phyloP scores from a whole-genome alignment of 1,140 invertebrate genomes.

The roundworm (Caenorhabditis elegans) region DNA sequence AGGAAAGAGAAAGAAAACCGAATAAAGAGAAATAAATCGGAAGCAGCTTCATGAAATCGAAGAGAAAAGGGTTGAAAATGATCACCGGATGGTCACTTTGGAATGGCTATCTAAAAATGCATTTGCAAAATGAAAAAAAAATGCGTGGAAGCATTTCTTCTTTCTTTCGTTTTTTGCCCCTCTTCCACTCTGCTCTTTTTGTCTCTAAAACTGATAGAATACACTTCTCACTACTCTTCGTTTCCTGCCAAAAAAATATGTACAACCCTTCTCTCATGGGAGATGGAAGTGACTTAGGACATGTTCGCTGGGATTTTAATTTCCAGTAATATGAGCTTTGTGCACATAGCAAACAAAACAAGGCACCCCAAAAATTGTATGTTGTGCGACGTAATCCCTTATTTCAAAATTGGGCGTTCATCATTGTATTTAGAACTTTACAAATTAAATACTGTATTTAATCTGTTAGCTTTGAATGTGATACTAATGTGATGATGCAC shows the following conservation, averaged over 20 bases:
- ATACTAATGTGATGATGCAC: too few species aligned
- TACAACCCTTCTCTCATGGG: background rate
- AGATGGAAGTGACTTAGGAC: constrained; percentile 20
- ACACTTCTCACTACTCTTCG: background rate
- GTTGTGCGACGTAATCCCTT: too few species aligned
- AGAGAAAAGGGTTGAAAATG: background rate
- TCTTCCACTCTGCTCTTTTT: background rate
- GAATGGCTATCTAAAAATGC: constrained; percentile 21
- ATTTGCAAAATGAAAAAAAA: constrained; percentile 19
- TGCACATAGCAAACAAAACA: background rate
- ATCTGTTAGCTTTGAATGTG: too few species aligned
- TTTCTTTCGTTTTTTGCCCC: too few species aligned
- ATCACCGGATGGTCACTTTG: constrained; percentile 12
- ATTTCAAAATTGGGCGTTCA: too few species aligned
- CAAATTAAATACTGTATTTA: too few species aligned
- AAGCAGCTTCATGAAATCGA: background rate
- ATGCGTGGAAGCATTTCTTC: background rate
- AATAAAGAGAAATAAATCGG: too few species aligned
- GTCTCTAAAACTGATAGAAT: constrained; percentile 28
- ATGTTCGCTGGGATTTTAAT: background rate
- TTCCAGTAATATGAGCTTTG: constrained; percentile 4
- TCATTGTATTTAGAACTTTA: too few species aligned
- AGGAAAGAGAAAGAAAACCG: background rate
- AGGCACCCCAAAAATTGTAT: background rate
- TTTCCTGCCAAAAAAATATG: constrained; percentile 22